Percentiles rank a stretch among this genome's conserved stretches.
These are phyloP conservation scores for Drosophila prosaltans DNA, from an alignment of 1,140 invertebrate genomes.

Conservation along the genomic window DNA sequence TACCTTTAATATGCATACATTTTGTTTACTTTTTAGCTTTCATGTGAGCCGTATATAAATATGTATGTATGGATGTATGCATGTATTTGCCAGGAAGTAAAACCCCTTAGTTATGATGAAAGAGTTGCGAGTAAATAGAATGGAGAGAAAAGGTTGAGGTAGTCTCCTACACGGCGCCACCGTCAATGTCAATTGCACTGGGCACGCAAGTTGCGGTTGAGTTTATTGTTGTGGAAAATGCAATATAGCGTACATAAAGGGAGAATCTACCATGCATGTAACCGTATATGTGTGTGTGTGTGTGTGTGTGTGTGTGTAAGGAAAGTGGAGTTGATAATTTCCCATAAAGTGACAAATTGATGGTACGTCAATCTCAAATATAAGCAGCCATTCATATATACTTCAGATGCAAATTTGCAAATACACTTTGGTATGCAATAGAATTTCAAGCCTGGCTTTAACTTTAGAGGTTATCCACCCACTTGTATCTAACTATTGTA, in stretches of 20 bases:
- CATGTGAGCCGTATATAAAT: neutral
- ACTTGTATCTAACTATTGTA: no score
- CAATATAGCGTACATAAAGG: constrained; percentile 7
- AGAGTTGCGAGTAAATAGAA: constrained; percentile 1
- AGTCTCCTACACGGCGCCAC: constrained; percentile 9
- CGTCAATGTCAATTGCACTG: constrained; percentile 22
- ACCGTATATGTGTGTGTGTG: neutral
- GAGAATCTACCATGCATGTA: neutral
- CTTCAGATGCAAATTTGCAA: neutral
- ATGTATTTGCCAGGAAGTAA: constrained; percentile 3
- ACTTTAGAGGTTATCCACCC: neutral
- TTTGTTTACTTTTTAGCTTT: constrained; percentile 20
- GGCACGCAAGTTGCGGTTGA: constrained; percentile 17
- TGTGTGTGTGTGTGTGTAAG: neutral
- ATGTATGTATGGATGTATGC: neutral
- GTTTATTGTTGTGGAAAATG: constrained; percentile 20
- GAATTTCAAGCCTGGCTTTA: constrained; percentile 5
- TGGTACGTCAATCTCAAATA: constrained; percentile 14
- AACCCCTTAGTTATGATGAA: constrained; percentile 15
- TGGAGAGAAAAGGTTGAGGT: neutral
- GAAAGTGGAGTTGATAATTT: constrained; percentile 12
- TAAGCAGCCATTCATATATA: constrained; percentile 4
- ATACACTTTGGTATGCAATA: neutral
- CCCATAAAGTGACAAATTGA: constrained; percentile 18
- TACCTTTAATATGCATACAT: constrained; percentile 20